phyloP scores from a whole-genome alignment of 2,888 invertebrate genomes.

The Tetrapedia diversipes region DNA sequence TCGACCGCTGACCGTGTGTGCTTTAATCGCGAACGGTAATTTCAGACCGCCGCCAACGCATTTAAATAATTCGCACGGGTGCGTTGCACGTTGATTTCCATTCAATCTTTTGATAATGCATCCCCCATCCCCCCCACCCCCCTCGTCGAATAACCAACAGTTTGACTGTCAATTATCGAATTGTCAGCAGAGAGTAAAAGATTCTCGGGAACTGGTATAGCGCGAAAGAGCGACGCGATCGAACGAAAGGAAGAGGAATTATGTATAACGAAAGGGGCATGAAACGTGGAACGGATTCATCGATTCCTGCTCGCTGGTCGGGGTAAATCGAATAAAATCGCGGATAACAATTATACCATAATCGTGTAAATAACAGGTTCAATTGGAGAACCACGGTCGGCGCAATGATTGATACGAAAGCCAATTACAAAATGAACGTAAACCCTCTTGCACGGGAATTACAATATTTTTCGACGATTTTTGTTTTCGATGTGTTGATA shows the following conservation, averaged over 20 bases:
- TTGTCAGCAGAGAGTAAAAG: constrained; percentile 39
- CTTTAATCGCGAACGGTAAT: no score
- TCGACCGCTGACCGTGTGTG: neutral
- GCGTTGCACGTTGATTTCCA: constrained; percentile 55
- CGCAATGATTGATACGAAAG: constrained; percentile 10
- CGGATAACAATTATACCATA: constrained; percentile 44
- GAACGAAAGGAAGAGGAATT: constrained; percentile 20
- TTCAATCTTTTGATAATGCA: constrained; percentile 61
- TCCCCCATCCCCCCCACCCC: no score
- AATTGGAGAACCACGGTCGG: constrained; percentile 14
- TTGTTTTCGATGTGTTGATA: no score
- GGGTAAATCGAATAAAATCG: constrained; percentile 46
- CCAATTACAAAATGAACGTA: constrained; percentile 23
- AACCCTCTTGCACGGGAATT: neutral
- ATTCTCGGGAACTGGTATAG: constrained; percentile 39
- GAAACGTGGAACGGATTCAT: constrained; percentile 34
- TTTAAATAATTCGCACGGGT: constrained; percentile 39
- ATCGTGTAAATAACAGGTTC: constrained; percentile 44
- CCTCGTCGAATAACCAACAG: constrained; percentile 44
- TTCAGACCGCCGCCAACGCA: neutral
- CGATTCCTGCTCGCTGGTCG: constrained; percentile 39
- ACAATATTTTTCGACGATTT: constrained; percentile 10
- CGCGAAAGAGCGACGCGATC: constrained; percentile 23
- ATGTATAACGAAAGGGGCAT: constrained; percentile 16
- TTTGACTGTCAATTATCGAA: constrained; percentile 59